A percentile compares a stretch with the other conserved stretches of the same genome.
phyloP scores from a whole-genome alignment of 1,140 invertebrate species.

The Plutomurus gul region DNA sequence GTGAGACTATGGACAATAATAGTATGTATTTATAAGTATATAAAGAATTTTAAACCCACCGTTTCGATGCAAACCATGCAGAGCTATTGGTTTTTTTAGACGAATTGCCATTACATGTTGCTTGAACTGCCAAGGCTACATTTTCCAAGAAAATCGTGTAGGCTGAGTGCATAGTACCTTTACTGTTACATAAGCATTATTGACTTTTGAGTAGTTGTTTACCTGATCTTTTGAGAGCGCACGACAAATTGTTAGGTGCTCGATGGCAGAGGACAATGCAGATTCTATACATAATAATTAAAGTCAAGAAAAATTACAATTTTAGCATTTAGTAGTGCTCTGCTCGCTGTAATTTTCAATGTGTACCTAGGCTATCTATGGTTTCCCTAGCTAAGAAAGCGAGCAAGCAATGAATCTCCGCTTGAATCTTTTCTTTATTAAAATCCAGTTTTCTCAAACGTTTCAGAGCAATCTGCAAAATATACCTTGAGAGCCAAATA shows the following conservation, averaged over 20 bases:
- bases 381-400: slow-evolving; percentile 40
- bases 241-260: slow-evolving; percentile 34
- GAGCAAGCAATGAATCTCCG: slow-evolving; percentile 38
- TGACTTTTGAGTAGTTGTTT: neutral
- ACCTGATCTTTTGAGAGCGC: neutral
- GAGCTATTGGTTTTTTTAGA: slow-evolving; percentile 37
- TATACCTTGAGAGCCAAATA: slow-evolving; percentile 19
- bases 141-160: neutral
- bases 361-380: slow-evolving; percentile 32
- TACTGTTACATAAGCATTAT: neutral
- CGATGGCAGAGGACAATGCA: slow-evolving; percentile 25
- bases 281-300: slow-evolving; percentile 27
- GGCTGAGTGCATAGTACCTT: too few relatives aligned
- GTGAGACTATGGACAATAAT: too few relatives aligned
- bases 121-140: slow-evolving; percentile 41
- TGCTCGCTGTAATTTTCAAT: neutral
- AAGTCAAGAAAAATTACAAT: too few relatives aligned
- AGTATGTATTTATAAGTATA: neutral
- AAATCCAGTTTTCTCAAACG: neutral
- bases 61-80: slow-evolving; percentile 31
- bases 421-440: neutral
- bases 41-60: neutral
- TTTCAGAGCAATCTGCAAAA: neutral
- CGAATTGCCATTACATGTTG: slow-evolving; percentile 31
- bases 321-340: neutral